These are phyloP conservation scores for Eulithis testata DNA, from an alignment of 2,888 invertebrate genomes.

Conservation along the genomic window DNA sequence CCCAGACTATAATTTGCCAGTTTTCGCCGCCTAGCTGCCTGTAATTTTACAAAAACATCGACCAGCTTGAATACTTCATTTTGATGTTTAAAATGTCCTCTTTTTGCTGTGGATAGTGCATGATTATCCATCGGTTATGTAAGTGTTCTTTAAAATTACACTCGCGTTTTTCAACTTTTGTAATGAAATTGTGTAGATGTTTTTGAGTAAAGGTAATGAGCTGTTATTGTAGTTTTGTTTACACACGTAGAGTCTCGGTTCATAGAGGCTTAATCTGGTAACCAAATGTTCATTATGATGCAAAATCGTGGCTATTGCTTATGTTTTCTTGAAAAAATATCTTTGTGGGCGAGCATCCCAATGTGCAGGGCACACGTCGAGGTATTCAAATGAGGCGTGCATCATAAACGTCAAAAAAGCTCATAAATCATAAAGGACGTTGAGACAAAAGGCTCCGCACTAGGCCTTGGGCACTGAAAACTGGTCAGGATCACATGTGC, in stretches of 20 bases:
- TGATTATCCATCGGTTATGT: constrained; percentile 59
- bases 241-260: constrained; percentile 65
- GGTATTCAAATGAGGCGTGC: constrained; percentile 80
- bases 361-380: constrained; percentile 80
- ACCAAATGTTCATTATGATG: constrained; percentile 83
- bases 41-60: constrained; percentile 74
- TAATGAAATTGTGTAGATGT: constrained; percentile 56
- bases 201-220: constrained; percentile 62
- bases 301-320: constrained; percentile 63
- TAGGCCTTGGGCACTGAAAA: constrained; percentile 71
- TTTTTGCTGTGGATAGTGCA: constrained; percentile 54
- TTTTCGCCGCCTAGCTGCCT: constrained; percentile 77
- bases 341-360: constrained; percentile 68
- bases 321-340: constrained; percentile 68
- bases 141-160: constrained; percentile 43
- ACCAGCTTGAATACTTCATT: constrained; percentile 72
- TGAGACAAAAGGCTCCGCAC: constrained; percentile 70
- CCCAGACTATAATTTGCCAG: constrained; percentile 78
- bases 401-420: constrained; percentile 81
- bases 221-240: constrained; percentile 64
- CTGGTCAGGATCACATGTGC: constrained; percentile 84
- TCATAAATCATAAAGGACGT: constrained; percentile 80
- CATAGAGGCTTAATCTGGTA: constrained; percentile 81
- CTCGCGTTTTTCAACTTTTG: constrained; percentile 45
- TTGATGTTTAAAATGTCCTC: constrained; percentile 59